Conservation (phyloP, 2,797 vertebrate species). For the Parambassis ranga region DNA sequence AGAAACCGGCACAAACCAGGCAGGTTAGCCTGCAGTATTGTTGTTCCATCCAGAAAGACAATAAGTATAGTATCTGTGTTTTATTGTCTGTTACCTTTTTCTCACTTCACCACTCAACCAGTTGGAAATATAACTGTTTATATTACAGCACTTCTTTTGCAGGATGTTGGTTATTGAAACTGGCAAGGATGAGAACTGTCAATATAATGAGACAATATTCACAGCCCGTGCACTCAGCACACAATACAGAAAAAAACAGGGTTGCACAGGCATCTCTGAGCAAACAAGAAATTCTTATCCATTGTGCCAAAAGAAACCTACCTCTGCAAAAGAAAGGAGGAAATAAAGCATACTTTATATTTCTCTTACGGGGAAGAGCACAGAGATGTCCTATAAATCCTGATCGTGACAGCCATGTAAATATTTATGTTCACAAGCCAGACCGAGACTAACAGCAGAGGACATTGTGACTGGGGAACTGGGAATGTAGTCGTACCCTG, state of each 20-base stretch:
- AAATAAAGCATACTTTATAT: slow-evolving; percentile 54
- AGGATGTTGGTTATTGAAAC: slow-evolving; percentile 69
- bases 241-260: slow-evolving; percentile 51
- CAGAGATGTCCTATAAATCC: slow-evolving; percentile 70
- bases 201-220: slow-evolving; percentile 76
- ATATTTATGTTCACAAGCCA: slow-evolving; percentile 77
- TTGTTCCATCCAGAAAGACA: slow-evolving; percentile 63
- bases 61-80: slow-evolving; percentile 60
- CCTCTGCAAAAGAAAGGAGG: slow-evolving; percentile 46
- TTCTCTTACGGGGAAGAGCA: slow-evolving; percentile 58
- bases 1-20: slow-evolving; percentile 41
- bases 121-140: slow-evolving; percentile 64
- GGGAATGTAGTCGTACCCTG: slow-evolving; percentile 53
- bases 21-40: slow-evolving; percentile 47
- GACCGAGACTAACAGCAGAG: slow-evolving; percentile 72
- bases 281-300: slow-evolving; percentile 53
- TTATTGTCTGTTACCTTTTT: slow-evolving; percentile 63
- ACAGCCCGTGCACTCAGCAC: slow-evolving; percentile 48
- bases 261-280: slow-evolving; percentile 47
- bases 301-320: slow-evolving; percentile 45
- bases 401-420: slow-evolving; percentile 71
- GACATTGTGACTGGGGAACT: slow-evolving; percentile 65
- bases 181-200: slow-evolving; percentile 65
- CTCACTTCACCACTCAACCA: slow-evolving; percentile 35
- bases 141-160: slow-evolving; percentile 60